Evolutionary conservation across 2,797 vertebrate species (phyloP).

Genomic region (Melanotaenia parkinsoni): DNA sequence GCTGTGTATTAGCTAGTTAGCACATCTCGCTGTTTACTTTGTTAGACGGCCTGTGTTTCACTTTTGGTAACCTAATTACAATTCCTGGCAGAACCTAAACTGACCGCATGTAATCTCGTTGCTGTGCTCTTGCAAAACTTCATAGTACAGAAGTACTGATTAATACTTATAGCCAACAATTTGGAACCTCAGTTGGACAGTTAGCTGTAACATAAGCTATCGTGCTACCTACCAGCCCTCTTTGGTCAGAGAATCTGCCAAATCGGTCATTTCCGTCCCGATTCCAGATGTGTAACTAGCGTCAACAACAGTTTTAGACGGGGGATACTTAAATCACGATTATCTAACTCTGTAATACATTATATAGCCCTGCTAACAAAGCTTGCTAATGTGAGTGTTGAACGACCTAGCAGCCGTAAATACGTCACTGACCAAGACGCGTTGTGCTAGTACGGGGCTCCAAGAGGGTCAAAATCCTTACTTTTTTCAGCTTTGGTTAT

Average conservation of each 20-base stretch:
- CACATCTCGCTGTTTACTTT: conserved; percentile 7
- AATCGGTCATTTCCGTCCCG: conserved; percentile 78
- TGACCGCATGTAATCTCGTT: rapidly evolving
- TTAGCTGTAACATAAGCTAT: conserved; percentile 56
- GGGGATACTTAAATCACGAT: conserved; percentile 4
- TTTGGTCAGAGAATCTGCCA: conserved; percentile 75
- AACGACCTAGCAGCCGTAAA: conserved; percentile 30
- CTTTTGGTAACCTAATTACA: background rate
- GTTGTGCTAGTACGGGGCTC: conserved; percentile 32
- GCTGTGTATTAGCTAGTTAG: conserved; percentile 43
- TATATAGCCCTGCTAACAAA: conserved; percentile 30
- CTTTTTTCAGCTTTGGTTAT: rapidly evolving
- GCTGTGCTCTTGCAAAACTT: background rate
- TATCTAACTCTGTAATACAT: conserved; percentile 60
- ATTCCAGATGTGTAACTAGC: conserved; percentile 24
- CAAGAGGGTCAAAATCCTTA: conserved; percentile 39
- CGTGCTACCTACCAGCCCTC: conserved; percentile 86
- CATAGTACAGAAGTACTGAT: background rate
- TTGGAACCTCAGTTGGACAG: conserved; percentile 27
- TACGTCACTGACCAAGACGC: conserved; percentile 51
- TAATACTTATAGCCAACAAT: conserved; percentile 21
- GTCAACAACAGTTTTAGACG: conserved; percentile 8
- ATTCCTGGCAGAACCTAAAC: rapidly evolving
- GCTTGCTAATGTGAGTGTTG: conserved; percentile 55
- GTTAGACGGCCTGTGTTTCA: background rate